Evolutionary conservation across 2,888 invertebrate genomes (phyloP), one percentile per base, ranked within the genome.

Genomic region (Sarcophaga carnaria): DNA sequence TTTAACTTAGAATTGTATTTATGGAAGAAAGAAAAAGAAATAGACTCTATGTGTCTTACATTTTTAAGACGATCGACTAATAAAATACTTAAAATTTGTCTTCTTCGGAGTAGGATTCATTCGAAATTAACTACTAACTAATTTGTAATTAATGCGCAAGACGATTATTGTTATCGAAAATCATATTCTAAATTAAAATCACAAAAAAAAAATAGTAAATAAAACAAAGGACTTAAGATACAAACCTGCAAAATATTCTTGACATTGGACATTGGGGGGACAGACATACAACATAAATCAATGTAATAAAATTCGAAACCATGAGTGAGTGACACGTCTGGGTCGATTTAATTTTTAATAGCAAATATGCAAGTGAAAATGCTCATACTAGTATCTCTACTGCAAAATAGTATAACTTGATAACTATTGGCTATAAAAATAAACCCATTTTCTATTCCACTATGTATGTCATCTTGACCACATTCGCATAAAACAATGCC

Each of bases 391-490:
- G 37, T 37, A 8, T 37, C 37, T 8, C 8, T 37, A 37, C 8
- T 37, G 37, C 37, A 37, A 37, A 37, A 37, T 37, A 37, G 37
- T 10, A 10, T 37, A 37, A 37, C 37, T 37, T 37, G 70, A 67
- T 82, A 59, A 64, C 64, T 45, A 69, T 59, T 64, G 54, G 20
- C 69, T 45, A 59, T n/a, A 71, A 47, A 74, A 70, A 59, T 20
- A 76, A 71, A 66, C 25, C 45, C 59, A 80, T 77, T 80, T 80
- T 80, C 80, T 79, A 78, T 10, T 59, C 64, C 63, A 37, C 74
- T 85, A 69, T 85, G 78, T 85, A 78, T 85, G 85, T 81, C 85
- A 85, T 74, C 70, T 78, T 85, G 81, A 85, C 78, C 82, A 75
- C 75, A 79, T 54, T 64, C 64, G 75, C 63, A 25, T 66, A 37